Evolutionary conservation across 2,797 vertebrate species (phyloP), one percentile per base, ranked within the genome.

Genomic region (Hoplostethus mediterraneus): DNA sequence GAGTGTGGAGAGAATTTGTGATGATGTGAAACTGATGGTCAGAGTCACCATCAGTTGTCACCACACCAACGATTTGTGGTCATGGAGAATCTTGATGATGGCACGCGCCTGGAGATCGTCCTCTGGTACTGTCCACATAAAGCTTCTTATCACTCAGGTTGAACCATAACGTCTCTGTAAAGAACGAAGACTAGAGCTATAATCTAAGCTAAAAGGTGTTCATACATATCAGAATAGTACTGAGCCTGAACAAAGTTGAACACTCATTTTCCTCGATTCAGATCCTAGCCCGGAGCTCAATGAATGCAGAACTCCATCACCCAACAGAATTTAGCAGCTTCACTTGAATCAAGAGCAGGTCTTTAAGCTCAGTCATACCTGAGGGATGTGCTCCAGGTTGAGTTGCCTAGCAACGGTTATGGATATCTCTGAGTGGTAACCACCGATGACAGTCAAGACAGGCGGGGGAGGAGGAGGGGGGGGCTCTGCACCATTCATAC

Each of bases 11-110:
- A n/a, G 14, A 61, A 13, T 31, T 48, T 67, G n/a, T 61, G 36
- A 69, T 21, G 44, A 58, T 8, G 38, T 13, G 51, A 21, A 49
- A 13, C n/a, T n/a, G n/a, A n/a, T n/a, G 85, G 11, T 95, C 96
- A 0, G 95, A 96, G 81, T 96, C 95, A 73, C 96, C 94, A 14
- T 97, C 96, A 1, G 93, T 95, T 44, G 92, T 92, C 63, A 97
- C 92, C n/a, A 96, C 81, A 33, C 95, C 95, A 0, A 96, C 87
- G 94, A 95, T 0, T 49, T 16, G 36, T 82, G 25, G 0, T 2
- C 9, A 16, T 57, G 63, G 6, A 85, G 47, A 64, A 80, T 71
- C 16, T 56, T 0, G 0, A 63, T 1, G 2, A 86, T 65, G 49
- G 59, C 68, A 1, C 2, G 14, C 0, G 33, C 60, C 60, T 86